Base-by-base conservation (phyloP, 2,113 vertebrate species). In the Jacana jacana region DNA sequence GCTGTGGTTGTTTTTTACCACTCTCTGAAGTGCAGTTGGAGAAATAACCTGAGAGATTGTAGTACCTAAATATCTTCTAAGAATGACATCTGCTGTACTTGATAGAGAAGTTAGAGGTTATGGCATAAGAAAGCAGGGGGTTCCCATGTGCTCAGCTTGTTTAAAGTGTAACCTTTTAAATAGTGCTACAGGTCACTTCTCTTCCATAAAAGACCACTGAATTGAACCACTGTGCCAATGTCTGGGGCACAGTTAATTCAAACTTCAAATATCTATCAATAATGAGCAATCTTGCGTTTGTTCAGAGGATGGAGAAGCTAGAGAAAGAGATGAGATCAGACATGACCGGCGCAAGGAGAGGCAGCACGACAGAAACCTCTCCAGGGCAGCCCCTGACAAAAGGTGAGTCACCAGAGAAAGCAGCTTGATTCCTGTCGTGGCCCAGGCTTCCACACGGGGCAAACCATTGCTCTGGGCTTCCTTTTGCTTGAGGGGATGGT, bases 251-350 rank as follows among this genome's bases (percentile, higher is more conserved):
- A 81, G 64, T 89, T 89, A 77, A 81, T 87, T 76, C 40, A 66
- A 33, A 70, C 35, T 51, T 79, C n/a, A 88, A 57, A 6, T 66
- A 39, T 11, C 48, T 90, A 35, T 71, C 23, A 86, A 3, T 87
- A 84, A 96, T 75, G 46, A 93, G 40, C 46, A 76, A 90, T 96
- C 66, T 95, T 69, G 55, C 82, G 10, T 93, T 60, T 85, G 92
- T 97, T 97, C 98, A 95, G 99, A 99, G 91, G 99, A 99, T 86
- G 88, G 98, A 13, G 99, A 99, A 97, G 98, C 97, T 69, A 98
- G 99, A 93, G 99, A 99, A 94, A 98, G 99, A 82, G 99, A 99
- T 22, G 99, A 99, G 98, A 99, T 99, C 96, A 98, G 99, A 86
- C 99, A 99, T 18, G 99, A 99, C 90, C 97, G 99, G 78, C 98